Conservation (phyloP, 1,140 invertebrate species). For the Cyclargus thomasi region DNA sequence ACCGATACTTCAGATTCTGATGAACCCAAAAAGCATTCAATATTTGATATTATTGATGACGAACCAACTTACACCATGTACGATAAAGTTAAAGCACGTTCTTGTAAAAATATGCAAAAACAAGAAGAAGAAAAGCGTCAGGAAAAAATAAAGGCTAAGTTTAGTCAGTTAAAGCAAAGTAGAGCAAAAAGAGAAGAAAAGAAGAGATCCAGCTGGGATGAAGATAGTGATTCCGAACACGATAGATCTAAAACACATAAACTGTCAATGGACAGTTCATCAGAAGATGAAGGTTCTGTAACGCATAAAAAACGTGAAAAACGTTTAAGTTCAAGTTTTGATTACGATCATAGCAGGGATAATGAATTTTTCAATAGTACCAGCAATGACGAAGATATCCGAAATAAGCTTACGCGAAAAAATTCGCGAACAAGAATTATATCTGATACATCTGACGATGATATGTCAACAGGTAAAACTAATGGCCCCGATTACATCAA, state of each 20-base stretch:
- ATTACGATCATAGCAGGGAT: constrained; percentile 57
- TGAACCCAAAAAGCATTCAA: constrained; percentile 91
- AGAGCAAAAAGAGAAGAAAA: constrained; percentile 90
- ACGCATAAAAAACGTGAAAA: constrained; percentile 60
- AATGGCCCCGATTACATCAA: constrained; percentile 55
- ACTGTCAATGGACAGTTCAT: constrained; percentile 74
- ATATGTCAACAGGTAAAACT: constrained; percentile 55
- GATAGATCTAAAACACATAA: constrained; percentile 68
- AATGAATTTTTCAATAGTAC: constrained; percentile 52
- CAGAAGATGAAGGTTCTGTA: constrained; percentile 74
- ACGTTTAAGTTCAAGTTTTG: constrained; percentile 64
- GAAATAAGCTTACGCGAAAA: constrained; percentile 71
- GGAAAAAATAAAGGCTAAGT: constrained; percentile 91
- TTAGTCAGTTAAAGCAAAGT: constrained; percentile 90
- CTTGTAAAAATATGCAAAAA: constrained; percentile 93
- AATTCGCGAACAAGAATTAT: constrained; percentile 77
- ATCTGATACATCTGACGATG: constrained; percentile 78
- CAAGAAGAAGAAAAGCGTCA: constrained; percentile 91
- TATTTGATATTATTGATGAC: constrained; percentile 92
- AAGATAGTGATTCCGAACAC: constrained; percentile 81
- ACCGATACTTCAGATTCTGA: constrained; percentile 81
- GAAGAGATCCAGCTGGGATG: constrained; percentile 91
- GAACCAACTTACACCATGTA: constrained; percentile 97
- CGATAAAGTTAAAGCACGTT: constrained; percentile 97
- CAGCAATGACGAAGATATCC: constrained; percentile 60